A percentile compares a stretch with the other conserved stretches of the same genome.
Conservation (phyloP, 2,113 vertebrate species). For the Thinocorus orbignyianus region DNA sequence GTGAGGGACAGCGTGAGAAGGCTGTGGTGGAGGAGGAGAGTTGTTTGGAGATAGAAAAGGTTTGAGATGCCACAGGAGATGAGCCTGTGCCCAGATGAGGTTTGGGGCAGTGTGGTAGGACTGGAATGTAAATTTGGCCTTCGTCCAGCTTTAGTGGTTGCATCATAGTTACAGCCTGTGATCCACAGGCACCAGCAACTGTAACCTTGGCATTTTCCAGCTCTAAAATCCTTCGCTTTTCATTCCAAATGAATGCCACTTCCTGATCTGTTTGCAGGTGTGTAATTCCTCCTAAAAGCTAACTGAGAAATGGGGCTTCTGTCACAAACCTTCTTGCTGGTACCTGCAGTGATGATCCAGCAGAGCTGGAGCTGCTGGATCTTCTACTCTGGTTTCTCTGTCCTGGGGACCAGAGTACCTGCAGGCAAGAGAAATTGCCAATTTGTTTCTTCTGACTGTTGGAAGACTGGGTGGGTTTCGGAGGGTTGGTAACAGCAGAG, state of each 20-base stretch:
- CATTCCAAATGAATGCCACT: not conserved
- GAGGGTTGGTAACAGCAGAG: not conserved
- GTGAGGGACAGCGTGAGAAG: not conserved
- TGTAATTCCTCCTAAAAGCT: not conserved
- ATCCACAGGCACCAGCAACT: not conserved
- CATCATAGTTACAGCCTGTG: not conserved
- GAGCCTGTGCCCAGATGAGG: not conserved
- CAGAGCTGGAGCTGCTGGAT: not conserved
- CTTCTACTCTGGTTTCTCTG: not conserved
- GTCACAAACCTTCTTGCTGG: not conserved
- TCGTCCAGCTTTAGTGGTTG: not conserved
- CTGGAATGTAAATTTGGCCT: slow-evolving; percentile 34
- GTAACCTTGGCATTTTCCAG: not conserved
- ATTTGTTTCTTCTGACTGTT: not conserved
- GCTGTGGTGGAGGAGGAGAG: not conserved
- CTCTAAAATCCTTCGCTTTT: not conserved
- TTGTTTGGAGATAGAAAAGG: not conserved
- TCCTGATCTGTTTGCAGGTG: not conserved
- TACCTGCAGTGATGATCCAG: not conserved
- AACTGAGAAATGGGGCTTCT: not conserved
- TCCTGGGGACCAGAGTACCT: not conserved
- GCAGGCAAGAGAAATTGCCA: not conserved
- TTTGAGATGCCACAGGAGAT: not conserved
- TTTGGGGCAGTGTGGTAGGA: not conserved
- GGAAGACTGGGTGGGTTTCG: accelerated